Conservation (phyloP, 1,140 invertebrate genomes). For the Bactericera cockerelli region DNA sequence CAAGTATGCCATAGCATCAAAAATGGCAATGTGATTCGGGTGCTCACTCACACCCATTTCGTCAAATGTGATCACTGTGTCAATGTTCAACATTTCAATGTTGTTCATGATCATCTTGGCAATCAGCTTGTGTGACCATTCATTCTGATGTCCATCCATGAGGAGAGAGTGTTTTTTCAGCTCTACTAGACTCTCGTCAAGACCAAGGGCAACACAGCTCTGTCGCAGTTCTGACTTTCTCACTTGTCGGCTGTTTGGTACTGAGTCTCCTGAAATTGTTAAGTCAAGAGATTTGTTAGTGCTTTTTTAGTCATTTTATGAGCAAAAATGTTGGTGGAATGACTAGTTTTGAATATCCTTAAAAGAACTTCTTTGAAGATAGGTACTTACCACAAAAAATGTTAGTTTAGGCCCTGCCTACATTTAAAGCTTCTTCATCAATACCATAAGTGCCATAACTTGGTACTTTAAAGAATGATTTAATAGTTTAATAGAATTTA, state of each 20-base stretch:
- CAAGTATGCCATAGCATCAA: conserved; percentile 57
- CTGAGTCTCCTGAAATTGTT: conserved; percentile 56
- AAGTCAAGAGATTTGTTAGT: too few relatives aligned
- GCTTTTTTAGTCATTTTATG: too few relatives aligned
- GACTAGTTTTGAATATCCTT: too few relatives aligned
- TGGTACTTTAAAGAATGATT: too few relatives aligned
- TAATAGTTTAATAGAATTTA: too few relatives aligned
- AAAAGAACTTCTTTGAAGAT: too few relatives aligned
- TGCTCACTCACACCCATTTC: conserved; percentile 76
- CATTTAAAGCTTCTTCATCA: too few relatives aligned
- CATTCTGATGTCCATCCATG: conserved; percentile 51
- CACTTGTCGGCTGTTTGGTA: conserved; percentile 41
- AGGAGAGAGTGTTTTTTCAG: conserved; percentile 40
- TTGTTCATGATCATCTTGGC: conserved; percentile 52
- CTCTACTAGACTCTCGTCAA: conserved; percentile 54
- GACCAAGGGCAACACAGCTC: conserved; percentile 60
- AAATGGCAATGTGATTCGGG: conserved; percentile 71
- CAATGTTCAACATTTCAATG: conserved; percentile 55
- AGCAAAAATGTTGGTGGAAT: too few relatives aligned
- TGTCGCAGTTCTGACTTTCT: conserved; percentile 62
- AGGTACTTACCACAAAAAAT: too few relatives aligned
- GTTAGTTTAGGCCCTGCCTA: too few relatives aligned
- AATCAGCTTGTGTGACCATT: conserved; percentile 59
- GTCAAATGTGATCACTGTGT: conserved; percentile 83
- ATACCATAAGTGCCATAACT: too few relatives aligned